A percentile compares a stretch with the other conserved stretches of the same genome.
Conservation (phyloP, 2,113 vertebrate genomes). For the Hyperoodon ampullatus region DNA sequence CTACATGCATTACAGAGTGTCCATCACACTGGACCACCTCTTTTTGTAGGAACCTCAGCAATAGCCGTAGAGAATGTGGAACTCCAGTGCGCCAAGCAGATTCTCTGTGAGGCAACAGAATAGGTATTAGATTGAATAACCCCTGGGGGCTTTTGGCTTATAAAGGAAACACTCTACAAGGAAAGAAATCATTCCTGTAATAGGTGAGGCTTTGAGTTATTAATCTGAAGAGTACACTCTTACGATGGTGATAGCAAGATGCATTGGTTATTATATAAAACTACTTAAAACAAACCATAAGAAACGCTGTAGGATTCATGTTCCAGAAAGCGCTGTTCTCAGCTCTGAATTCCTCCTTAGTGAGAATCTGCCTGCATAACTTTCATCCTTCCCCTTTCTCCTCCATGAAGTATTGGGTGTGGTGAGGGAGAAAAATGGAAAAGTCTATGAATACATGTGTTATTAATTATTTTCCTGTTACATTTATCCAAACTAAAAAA, state of each 20-base stretch:
- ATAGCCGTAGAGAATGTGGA: neutral
- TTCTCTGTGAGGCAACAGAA: neutral
- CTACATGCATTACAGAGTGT: neutral
- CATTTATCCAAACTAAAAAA: neutral
- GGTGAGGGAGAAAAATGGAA: neutral
- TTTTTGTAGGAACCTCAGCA: neutral
- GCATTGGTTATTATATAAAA: neutral
- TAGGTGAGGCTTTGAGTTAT: slow-evolving; percentile 5
- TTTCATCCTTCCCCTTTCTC: neutral
- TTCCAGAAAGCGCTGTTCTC: neutral
- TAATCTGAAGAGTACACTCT: neutral
- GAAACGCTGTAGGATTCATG: neutral
- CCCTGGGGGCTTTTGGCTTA: neutral
- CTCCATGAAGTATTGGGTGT: neutral
- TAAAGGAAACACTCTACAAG: neutral
- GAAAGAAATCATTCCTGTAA: neutral
- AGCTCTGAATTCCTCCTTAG: neutral
- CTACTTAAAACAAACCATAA: neutral
- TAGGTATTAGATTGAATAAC: neutral
- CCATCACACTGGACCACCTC: neutral
- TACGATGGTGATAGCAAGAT: neutral
- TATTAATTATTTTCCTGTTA: neutral
- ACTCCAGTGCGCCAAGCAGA: neutral
- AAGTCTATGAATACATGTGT: neutral
- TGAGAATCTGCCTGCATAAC: neutral